Evolutionary conservation across 30 jellyfish, hydroid and myxozoan genomes (phyloP), one percentile per base, ranked within the genome.

Genomic region (Nemopilema nomurai): DNA sequence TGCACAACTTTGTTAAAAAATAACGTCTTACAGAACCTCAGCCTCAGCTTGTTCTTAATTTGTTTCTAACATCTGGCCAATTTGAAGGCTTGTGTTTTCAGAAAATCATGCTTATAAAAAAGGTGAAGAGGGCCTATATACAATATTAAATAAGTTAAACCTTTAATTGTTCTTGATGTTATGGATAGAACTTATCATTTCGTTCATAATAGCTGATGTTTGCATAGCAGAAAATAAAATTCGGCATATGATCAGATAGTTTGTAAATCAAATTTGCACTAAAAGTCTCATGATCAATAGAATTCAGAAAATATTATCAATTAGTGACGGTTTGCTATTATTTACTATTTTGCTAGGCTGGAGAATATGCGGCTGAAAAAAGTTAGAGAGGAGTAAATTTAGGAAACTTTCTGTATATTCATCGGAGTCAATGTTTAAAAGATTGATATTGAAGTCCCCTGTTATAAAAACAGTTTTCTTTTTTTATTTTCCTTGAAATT

Each of bases 381-480:
- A n/a, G n/a, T n/a, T n/a, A n/a, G n/a, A n/a, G n/a, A n/a, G n/a
- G n/a, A n/a, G n/a, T n/a, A n/a, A n/a, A n/a, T n/a, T n/a, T n/a
- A n/a, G n/a, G n/a, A n/a, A 79, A 49, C 25, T 81, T 69, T 81
- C 83, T 31, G 90, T 57, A 51, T 67, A 69, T 51, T 67, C 83
- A 81, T 67, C 83, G 1, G 75, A 67, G 33, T 81, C 83, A n/a
- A 69, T 81, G 27, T 50, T 81, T 50, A 81, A 28, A 18, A 81
- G 83, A 68, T 81, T 70, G 26, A 81, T 69, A 53, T 81, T 81
- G 57, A 81, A 81, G 49, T 81, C 90, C 13, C 90, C 90, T 0
- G 84, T 49, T 0, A 69, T 69, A 21, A 68, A 32, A 24, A 81
- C 84, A 0, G 76, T 26, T 20, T 81, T 81, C 51, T 67, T 68